phyloP scores from a whole-genome alignment of 2,888 invertebrate species.

The Trichopria drosophilae region DNA sequence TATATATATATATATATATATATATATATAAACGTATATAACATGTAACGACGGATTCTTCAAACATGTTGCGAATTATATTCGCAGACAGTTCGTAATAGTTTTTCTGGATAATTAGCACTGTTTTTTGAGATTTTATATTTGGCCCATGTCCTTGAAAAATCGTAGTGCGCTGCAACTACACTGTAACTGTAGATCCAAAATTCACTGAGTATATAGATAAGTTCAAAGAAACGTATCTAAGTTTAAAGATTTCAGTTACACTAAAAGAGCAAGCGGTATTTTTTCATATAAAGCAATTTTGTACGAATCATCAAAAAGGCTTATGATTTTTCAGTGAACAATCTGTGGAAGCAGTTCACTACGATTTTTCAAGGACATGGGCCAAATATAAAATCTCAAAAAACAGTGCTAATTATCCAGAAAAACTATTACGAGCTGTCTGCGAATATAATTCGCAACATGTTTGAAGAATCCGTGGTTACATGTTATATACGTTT shows the following conservation, averaged over 20 bases:
- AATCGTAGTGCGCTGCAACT: slow-evolving; percentile 8
- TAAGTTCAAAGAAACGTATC: slow-evolving; percentile 11
- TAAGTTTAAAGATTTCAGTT: slow-evolving; percentile 6
- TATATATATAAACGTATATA: too few species aligned
- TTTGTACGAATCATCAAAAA: slow-evolving; percentile 3
- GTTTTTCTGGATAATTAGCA: slow-evolving; percentile 8
- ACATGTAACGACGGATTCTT: too few species aligned
- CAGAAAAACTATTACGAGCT: slow-evolving; percentile 5
- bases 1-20: too few species aligned
- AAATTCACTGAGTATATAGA: too few species aligned
- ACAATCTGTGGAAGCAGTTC: slow-evolving; percentile 10
- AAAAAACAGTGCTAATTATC: slow-evolving; percentile 6
- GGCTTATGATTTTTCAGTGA: slow-evolving; percentile 11
- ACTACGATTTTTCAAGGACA: slow-evolving; percentile 14
- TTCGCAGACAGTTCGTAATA: slow-evolving; percentile 4
- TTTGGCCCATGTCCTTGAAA: slow-evolving; percentile 9
- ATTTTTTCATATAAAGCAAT: slow-evolving; percentile 9
- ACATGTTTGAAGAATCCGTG: slow-evolving; percentile 15
- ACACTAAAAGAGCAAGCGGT: slow-evolving; percentile 20
- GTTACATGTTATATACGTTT: too few species aligned
- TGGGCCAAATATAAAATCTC: slow-evolving; percentile 12
- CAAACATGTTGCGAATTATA: too few species aligned
- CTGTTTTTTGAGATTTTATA: slow-evolving; percentile 8
- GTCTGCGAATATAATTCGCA: slow-evolving; percentile 9
- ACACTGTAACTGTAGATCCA: too few species aligned